A percentile compares a stretch with the other conserved stretches of the same genome.
Conservation (phyloP, 2,113 vertebrate genomes). For the Axis porcinus region DNA sequence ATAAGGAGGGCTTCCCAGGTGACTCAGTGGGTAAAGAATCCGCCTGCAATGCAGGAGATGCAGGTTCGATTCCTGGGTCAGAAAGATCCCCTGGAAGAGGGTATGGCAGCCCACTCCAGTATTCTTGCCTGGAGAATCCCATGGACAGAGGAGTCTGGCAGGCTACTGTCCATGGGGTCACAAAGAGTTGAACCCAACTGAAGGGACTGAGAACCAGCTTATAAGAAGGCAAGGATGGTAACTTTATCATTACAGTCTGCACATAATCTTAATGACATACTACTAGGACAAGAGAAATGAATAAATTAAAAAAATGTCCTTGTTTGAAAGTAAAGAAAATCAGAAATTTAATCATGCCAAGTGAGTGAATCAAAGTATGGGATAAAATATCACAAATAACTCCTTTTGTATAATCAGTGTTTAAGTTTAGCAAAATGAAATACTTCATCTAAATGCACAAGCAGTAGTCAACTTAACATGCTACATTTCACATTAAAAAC, state of each 20-base stretch:
- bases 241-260: background rate
- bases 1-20: background rate
- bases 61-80: background rate
- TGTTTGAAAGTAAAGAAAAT: background rate
- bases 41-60: background rate
- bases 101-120: background rate
- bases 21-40: background rate
- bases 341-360: background rate
- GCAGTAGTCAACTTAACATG: background rate
- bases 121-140: background rate
- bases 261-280: slow-evolving; percentile 19
- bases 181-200: background rate
- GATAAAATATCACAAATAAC: background rate
- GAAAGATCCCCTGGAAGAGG: background rate
- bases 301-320: background rate
- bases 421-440: background rate
- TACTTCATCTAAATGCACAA: background rate
- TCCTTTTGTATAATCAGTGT: background rate
- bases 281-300: slow-evolving; percentile 25
- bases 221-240: background rate
- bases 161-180: background rate
- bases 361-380: background rate
- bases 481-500: background rate
- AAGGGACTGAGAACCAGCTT: background rate
- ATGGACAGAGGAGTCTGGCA: background rate